Evolutionary conservation across 2,113 vertebrate species (phyloP).

Genomic region (Malurus alboscapulatus): DNA sequence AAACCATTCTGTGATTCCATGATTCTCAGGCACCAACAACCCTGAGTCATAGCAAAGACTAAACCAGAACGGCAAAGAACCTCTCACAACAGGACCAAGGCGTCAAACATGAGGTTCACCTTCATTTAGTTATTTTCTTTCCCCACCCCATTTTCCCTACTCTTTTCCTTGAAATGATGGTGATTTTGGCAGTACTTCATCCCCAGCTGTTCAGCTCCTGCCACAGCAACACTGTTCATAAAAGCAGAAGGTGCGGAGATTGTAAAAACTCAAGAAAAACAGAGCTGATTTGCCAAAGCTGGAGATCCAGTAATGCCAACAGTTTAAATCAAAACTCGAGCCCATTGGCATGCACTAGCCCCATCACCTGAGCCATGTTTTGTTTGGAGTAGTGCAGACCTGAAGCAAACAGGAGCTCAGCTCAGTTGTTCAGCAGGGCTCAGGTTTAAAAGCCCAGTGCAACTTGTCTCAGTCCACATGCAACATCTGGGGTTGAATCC

Average conservation of each 20-base stretch:
- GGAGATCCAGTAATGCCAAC: not conserved
- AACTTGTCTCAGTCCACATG: rapidly evolving
- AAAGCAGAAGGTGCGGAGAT: not conserved
- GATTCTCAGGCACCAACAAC: not conserved
- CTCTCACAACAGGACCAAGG: not conserved
- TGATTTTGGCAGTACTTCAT: not conserved
- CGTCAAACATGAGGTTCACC: not conserved
- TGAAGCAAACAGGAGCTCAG: not conserved
- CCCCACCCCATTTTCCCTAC: not conserved
- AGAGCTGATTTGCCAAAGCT: not conserved
- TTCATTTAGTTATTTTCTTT: not conserved
- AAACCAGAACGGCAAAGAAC: not conserved
- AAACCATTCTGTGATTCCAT: not conserved
- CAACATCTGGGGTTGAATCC: not conserved
- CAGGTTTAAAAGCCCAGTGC: not conserved
- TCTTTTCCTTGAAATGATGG: not conserved
- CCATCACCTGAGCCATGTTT: not conserved
- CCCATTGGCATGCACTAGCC: not conserved
- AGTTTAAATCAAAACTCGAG: not conserved
- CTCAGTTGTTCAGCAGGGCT: not conserved
- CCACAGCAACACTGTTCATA: not conserved
- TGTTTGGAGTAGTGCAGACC: not conserved
- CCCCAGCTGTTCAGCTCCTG: not conserved
- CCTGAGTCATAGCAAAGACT: not conserved
- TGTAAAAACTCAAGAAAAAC: not conserved